Conservation (phyloP, 2,888 invertebrate species). For the Protodeltote pygarga region DNA sequence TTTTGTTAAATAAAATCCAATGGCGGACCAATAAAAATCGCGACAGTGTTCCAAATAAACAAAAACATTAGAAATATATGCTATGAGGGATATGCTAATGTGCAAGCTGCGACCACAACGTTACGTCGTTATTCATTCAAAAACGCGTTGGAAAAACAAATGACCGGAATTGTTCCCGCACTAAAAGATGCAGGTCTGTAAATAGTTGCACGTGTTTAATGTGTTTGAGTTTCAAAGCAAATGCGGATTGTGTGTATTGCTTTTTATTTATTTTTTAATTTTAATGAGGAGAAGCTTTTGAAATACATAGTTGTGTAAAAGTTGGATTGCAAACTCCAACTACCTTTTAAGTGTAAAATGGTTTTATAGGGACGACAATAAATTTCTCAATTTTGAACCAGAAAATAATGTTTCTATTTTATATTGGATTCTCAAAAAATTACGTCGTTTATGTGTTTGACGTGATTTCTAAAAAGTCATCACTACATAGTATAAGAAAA, state of each 20-base stretch:
- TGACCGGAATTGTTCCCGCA: constrained; percentile 36
- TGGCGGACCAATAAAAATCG: constrained; percentile 11
- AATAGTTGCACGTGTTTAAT: constrained; percentile 11
- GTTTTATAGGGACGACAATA: no score
- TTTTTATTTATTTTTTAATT: not conserved
- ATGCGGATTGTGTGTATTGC: not conserved
- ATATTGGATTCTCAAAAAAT: no score
- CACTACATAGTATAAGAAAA: no score
- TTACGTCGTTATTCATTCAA: constrained; percentile 55
- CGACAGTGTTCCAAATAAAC: constrained; percentile 10
- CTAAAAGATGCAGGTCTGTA: constrained; percentile 33
- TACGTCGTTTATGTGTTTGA: no score
- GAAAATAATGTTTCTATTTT: no score
- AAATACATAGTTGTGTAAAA: no score
- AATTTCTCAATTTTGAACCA: no score
- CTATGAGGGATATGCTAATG: constrained; percentile 44
- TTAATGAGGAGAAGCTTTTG: not conserved
- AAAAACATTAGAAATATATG: constrained; percentile 20
- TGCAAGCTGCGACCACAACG: constrained; percentile 43
- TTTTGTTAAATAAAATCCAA: not conserved
- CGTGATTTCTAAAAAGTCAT: no score
- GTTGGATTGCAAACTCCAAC: no score
- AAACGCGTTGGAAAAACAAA: constrained; percentile 50
- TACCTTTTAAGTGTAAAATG: no score
- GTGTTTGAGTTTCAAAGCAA: not conserved